These are phyloP conservation scores for Craniophora ligustri DNA, from an alignment of 2,888 invertebrate species.

Conservation along the genomic window DNA sequence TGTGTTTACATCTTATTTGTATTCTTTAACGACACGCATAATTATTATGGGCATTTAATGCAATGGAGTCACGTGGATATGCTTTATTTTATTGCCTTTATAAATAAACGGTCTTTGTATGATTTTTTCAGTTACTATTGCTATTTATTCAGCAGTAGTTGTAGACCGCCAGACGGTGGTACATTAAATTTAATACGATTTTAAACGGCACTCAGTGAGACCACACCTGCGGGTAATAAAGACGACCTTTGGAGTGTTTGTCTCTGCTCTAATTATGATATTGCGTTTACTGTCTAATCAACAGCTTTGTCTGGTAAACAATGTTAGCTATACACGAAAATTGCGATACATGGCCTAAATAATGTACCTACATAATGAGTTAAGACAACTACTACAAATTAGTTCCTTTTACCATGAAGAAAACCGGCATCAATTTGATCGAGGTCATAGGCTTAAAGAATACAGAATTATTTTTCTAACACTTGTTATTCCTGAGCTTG, in stretches of 20 bases:
- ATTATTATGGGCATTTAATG: slow-evolving; percentile 67
- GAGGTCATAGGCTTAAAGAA: slow-evolving; percentile 23
- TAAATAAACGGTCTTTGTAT: slow-evolving; percentile 47
- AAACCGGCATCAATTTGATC: slow-evolving; percentile 27
- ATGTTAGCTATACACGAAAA: neutral
- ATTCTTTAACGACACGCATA: slow-evolving; percentile 64
- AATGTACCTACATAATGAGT: slow-evolving; percentile 7
- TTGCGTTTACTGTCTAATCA: slow-evolving; percentile 7
- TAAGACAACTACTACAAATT: slow-evolving; percentile 15
- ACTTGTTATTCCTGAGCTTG: neutral
- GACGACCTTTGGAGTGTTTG: slow-evolving; percentile 32
- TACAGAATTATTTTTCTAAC: slow-evolving; percentile 16
- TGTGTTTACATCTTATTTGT: slow-evolving; percentile 70
- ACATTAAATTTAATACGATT: slow-evolving; percentile 40
- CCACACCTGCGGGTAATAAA: slow-evolving; percentile 31
- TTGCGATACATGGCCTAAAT: slow-evolving; percentile 1
- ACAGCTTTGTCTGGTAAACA: slow-evolving; percentile 11
- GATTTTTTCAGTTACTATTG: slow-evolving; percentile 42
- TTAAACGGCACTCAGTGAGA: slow-evolving; percentile 33
- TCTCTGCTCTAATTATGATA: slow-evolving; percentile 7
- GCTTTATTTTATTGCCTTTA: slow-evolving; percentile 62
- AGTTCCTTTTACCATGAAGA: slow-evolving; percentile 10
- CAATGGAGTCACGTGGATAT: slow-evolving; percentile 62
- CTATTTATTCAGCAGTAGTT: slow-evolving; percentile 49
- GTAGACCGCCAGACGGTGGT: slow-evolving; percentile 41